Evolutionary conservation across 2,888 invertebrate genomes (phyloP).

Genomic region (Diogma glabrata): DNA sequence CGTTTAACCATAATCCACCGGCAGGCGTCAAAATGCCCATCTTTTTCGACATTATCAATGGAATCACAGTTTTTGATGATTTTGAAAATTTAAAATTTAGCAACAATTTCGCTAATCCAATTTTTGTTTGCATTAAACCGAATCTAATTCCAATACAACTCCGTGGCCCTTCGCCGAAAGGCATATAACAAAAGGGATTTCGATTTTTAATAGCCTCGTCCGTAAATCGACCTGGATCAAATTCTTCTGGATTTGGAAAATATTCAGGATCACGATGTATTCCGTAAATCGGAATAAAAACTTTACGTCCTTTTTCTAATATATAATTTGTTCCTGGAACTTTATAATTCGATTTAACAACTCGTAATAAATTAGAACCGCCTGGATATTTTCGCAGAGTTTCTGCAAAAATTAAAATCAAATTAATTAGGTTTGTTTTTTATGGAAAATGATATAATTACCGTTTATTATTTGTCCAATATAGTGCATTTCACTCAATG

Average conservation of each 20-base stretch:
- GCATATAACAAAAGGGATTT: conserved; percentile 11
- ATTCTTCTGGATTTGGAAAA: conserved; percentile 43
- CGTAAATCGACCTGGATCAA: conserved; percentile 44
- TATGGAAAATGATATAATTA: no score
- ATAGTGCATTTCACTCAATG: conserved; percentile 34
- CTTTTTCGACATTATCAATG: conserved; percentile 10
- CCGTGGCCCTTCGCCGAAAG: conserved; percentile 16
- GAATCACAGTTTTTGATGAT: conserved; percentile 10
- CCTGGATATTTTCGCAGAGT: conserved; percentile 2
- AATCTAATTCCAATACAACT: conserved; percentile 16
- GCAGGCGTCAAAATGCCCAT: conserved; percentile 9
- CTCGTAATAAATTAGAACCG: not conserved
- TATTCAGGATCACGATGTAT: conserved; percentile 43
- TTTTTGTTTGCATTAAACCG: conserved; percentile 14
- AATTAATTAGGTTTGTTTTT: no score
- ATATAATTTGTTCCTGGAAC: conserved; percentile 16
- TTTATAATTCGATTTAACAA: not conserved
- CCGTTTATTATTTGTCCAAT: conserved; percentile 36
- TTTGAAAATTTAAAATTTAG: conserved; percentile 12
- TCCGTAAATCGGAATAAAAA: conserved; percentile 39
- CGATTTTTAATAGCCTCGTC: conserved; percentile 38
- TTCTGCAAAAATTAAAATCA: no score
- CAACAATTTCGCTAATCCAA: conserved; percentile 12
- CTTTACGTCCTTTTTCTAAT: conserved; percentile 37
- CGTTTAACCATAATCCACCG: conserved; percentile 14